These are phyloP conservation scores for Chironex yamaguchii DNA, from an alignment of 30 jellyfish, hydroid and myxozoan genomes.

Conservation along the genomic window DNA sequence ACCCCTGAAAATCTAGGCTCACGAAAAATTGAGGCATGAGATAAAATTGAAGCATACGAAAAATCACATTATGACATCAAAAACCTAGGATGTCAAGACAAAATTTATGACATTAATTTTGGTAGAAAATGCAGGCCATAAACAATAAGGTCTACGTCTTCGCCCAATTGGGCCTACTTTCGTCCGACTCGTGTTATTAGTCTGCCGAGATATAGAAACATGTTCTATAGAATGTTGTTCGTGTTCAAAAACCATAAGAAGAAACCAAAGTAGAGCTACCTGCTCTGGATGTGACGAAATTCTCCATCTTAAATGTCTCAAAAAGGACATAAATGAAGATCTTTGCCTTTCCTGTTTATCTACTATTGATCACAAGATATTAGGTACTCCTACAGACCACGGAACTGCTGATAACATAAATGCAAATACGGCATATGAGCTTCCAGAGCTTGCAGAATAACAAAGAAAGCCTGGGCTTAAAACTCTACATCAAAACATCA, in stretches of 20 bases:
- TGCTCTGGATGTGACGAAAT: conserved; percentile 43
- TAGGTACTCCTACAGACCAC: no score
- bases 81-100: no score
- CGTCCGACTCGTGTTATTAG: conserved; percentile 47
- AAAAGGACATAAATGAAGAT: conserved; percentile 30
- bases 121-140: no score
- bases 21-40: no score
- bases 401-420: conserved; percentile 24
- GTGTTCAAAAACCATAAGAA: conserved; percentile 41
- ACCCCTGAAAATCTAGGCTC: no score
- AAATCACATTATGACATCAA: no score
- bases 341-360: conserved; percentile 25
- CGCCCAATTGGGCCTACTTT: conserved; percentile 59
- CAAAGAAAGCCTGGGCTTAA: background rate
- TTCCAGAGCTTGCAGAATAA: conserved; percentile 10
- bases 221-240: conserved; percentile 44
- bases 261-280: conserved; percentile 52
- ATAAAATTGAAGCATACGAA: no score
- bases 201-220: conserved; percentile 55
- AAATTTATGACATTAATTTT: no score
- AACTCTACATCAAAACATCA: background rate
- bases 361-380: conserved; percentile 13
- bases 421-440: background rate
- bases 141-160: conserved; percentile 58
- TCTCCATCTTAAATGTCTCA: conserved; percentile 41